Evolutionary conservation across 37 sponge, comb jelly and placozoan species (phyloP).

Genomic region (Beroe forskalii): DNA sequence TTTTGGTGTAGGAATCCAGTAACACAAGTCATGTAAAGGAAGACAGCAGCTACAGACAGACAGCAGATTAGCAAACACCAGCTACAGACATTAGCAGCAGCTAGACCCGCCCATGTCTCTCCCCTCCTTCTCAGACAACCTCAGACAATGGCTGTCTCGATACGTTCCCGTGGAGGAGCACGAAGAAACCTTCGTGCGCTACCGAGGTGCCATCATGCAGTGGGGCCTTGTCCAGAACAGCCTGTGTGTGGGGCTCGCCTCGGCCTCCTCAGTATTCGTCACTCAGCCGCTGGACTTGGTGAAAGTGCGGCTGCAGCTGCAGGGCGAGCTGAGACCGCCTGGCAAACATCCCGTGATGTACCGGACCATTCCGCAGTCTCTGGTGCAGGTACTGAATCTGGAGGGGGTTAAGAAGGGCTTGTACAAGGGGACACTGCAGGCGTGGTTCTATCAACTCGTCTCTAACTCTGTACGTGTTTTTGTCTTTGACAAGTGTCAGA

Average conservation of each 20-base stretch:
- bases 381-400: background rate
- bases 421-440: background rate
- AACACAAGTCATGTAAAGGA: no score
- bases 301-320: constrained; percentile 25
- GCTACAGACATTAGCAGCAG: no score
- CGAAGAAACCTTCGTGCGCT: no score
- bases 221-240: background rate
- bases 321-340: constrained; percentile 30
- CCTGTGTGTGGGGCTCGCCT: background rate
- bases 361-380: background rate
- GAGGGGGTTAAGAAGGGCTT: background rate
- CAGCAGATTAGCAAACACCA: no score
- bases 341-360: constrained; percentile 1
- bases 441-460: background rate
- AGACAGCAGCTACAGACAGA: no score
- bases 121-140: no score
- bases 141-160: no score
- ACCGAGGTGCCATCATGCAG: background rate
- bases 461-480: background rate
- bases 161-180: no score
- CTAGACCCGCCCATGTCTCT: no score
- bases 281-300: constrained; percentile 3
- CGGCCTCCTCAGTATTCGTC: background rate
- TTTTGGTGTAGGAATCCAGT: no score
- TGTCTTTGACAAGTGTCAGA: constrained; percentile 37